Evolutionary conservation across 2,888 invertebrate species (phyloP).

Genomic region (Plagodis dolabraria): DNA sequence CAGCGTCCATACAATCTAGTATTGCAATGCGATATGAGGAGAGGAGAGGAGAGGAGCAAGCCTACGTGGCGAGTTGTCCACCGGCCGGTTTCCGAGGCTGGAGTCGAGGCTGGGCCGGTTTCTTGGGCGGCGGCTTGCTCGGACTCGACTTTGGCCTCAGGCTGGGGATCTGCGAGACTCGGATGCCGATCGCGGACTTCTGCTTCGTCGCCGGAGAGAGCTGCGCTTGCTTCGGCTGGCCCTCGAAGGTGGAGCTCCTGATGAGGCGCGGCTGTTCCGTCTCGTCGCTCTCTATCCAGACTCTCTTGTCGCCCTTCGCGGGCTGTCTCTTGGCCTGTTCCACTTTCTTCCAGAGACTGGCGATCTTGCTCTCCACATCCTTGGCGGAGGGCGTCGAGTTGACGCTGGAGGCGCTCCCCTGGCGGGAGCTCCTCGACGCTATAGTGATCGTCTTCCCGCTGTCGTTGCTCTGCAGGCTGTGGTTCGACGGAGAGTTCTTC

Average conservation of each 20-base stretch:
- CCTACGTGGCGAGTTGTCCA: conserved; percentile 60
- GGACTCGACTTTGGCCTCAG: conserved; percentile 63
- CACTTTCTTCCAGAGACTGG: conserved; percentile 91
- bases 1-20: not conserved
- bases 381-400: conserved; percentile 80
- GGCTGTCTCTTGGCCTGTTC: conserved; percentile 87
- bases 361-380: conserved; percentile 91
- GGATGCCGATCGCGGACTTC: conserved; percentile 76
- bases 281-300: conserved; percentile 83
- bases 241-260: conserved; percentile 88
- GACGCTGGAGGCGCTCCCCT: conserved; percentile 83
- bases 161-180: conserved; percentile 76
- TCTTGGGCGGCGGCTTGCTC: conserved; percentile 53
- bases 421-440: conserved; percentile 63
- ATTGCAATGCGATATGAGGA: conserved; percentile 4
- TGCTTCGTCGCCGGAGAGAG: conserved; percentile 72
- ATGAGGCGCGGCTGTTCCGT: conserved; percentile 76
- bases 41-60: conserved; percentile 2
- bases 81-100: conserved; percentile 64
- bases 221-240: conserved; percentile 69
- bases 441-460: conserved; percentile 75
- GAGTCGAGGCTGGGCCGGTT: conserved; percentile 51
- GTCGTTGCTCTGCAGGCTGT: conserved; percentile 83
- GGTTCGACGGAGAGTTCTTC: conserved; percentile 82
- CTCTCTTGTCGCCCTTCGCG: conserved; percentile 84